Base-by-base conservation (phyloP, 2,797 vertebrate species). In the Coilia nasus region DNA sequence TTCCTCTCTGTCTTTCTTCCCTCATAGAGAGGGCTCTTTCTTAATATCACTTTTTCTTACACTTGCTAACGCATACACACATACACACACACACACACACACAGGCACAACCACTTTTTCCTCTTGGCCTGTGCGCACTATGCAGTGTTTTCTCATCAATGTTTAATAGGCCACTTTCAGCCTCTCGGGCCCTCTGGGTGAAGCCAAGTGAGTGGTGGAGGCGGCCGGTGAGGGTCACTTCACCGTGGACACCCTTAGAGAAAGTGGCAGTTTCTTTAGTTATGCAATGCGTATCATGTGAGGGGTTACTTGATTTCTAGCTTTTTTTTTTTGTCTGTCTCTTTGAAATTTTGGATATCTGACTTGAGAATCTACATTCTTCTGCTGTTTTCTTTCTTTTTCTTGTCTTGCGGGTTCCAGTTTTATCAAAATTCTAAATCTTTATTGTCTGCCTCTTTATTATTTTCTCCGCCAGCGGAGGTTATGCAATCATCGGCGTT, bases 121-220 rank as follows among this genome's bases (percentile, higher is more conserved):
- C 5, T 41, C 35, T 41, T 41, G 35, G 35, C 35, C 35, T 41
- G 35, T 41, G 35, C 35, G 35, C 35, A 41, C 35, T 54, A 54
- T 54, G 50, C 89, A 21, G 71, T 84, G 83, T 82, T 15, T 87
- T 85, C 85, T 89, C 84, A 90, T 92, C 88, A 89, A 92, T 92
- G 85, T 91, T 94, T 89, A 86, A 93, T 92, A 87, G 64, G 21
- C 84, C 87, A 88, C 86, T 91, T 62, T 87, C 81, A 84, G 44
- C 67, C 85, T 31, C 87, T 84, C 86, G 86, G 81, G 31, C 10
- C 82, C 81, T 81, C 90, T 93, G 56, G 75, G 89, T 90, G 91
- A 92, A 86, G 84, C 85, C 85, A 88, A 62, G 83, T 86, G 83
- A 86, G 84, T 83, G 82, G 31, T 81, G 71, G 46, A 44, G 54